Conservation (phyloP, 2,113 vertebrate genomes). For the Agelaius tricolor region DNA sequence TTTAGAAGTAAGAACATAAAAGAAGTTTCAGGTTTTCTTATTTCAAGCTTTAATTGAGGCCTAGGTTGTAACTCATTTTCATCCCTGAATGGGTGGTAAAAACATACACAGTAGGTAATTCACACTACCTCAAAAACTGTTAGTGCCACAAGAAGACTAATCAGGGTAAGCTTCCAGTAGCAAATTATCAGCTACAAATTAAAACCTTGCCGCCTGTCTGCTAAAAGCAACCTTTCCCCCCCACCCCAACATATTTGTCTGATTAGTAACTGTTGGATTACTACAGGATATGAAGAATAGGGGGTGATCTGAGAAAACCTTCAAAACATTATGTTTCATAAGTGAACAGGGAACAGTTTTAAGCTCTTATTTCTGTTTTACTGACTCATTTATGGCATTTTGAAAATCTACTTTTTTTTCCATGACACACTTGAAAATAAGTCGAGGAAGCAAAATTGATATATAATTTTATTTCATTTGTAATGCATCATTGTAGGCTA, state of each 20-base stretch:
- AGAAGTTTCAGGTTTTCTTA: conserved; percentile 81
- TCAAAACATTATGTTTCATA: conserved; percentile 41
- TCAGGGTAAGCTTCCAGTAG: conserved; percentile 89
- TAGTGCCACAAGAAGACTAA: conserved; percentile 92
- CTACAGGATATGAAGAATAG: conserved; percentile 15
- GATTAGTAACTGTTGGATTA: conserved; percentile 78
- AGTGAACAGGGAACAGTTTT: conserved; percentile 2
- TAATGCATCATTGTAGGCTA: background rate
- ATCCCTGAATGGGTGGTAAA: conserved; percentile 87
- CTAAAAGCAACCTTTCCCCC: conserved; percentile 69
- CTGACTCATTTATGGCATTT: background rate
- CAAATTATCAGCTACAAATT: conserved; percentile 99
- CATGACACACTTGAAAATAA: background rate
- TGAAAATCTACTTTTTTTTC: background rate
- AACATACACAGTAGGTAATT: conserved; percentile 98
- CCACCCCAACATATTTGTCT: conserved; percentile 47
- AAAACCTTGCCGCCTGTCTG: conserved; percentile 83
- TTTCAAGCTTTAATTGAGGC: conserved; percentile 83
- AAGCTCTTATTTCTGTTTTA: background rate
- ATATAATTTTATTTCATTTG: background rate
- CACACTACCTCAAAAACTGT: conserved; percentile 95
- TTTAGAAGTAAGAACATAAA: conserved; percentile 82
- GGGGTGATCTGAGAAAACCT: conserved; percentile 53
- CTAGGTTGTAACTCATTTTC: conserved; percentile 85
- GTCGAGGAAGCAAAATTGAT: background rate